phyloP scores from a whole-genome alignment of 2,888 invertebrate genomes.

The Aphrophora alni region DNA sequence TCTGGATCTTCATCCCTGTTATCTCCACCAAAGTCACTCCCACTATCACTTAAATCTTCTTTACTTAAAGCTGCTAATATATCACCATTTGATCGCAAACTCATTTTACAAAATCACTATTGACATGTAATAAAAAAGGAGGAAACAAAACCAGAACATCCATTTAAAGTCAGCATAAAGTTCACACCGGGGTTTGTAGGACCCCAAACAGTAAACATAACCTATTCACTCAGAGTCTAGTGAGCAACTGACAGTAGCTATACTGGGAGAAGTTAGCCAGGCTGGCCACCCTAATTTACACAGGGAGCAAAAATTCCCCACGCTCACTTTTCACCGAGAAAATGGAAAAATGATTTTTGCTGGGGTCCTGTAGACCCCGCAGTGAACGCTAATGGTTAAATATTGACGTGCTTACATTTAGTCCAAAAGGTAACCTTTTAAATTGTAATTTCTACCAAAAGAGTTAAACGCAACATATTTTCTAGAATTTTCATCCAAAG shows the following conservation, averaged over 20 bases:
- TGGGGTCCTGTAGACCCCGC: too few species aligned
- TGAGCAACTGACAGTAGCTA: slow-evolving; percentile 11
- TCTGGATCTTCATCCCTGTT: slow-evolving; percentile 3
- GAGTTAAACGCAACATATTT: too few species aligned
- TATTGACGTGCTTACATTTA: too few species aligned
- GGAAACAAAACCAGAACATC: slow-evolving; percentile 13
- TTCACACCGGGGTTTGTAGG: slow-evolving; percentile 8
- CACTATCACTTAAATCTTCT: not conserved
- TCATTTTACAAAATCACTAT: slow-evolving; percentile 13
- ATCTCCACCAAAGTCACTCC: slow-evolving; percentile 13
- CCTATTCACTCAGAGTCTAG: slow-evolving; percentile 3
- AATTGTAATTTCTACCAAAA: too few species aligned
- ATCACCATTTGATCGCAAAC: slow-evolving; percentile 11
- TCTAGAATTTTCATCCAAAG: too few species aligned
- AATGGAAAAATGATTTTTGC: too few species aligned
- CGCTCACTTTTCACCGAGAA: too few species aligned
- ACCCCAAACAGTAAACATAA: slow-evolving; percentile 9
- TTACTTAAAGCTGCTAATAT: slow-evolving; percentile 6
- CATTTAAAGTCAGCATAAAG: slow-evolving; percentile 10
- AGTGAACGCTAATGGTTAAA: too few species aligned
- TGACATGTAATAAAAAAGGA: slow-evolving; percentile 13
- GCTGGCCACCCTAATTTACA: too few species aligned
- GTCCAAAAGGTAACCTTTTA: too few species aligned
- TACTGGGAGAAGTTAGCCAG: not conserved
- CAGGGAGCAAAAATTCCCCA: too few species aligned